Percentiles rank a stretch among this genome's conserved stretches.
Conservation (phyloP, 2,797 vertebrate genomes). For the Gorsachius magnificus region DNA sequence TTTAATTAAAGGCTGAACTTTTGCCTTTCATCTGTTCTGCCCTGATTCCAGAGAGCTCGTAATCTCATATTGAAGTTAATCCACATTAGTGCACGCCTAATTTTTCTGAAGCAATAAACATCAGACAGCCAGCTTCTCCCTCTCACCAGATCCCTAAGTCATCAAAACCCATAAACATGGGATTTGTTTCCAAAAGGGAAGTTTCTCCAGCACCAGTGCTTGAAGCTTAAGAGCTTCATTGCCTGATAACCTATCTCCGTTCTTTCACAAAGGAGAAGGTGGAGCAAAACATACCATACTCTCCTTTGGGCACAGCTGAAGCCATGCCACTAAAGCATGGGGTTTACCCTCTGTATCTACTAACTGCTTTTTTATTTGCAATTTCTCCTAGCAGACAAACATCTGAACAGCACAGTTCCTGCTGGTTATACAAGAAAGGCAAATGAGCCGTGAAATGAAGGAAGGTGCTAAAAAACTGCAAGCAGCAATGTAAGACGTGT, state of each 20-base stretch:
- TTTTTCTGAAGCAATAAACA: constrained; percentile 42
- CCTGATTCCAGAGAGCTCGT: constrained; percentile 24
- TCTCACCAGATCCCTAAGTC: background rate
- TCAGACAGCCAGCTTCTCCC: background rate
- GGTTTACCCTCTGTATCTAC: background rate
- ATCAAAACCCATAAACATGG: background rate
- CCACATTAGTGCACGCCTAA: background rate
- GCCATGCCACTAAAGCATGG: background rate
- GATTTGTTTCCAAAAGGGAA: constrained; percentile 16
- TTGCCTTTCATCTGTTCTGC: constrained; percentile 45
- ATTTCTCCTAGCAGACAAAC: background rate
- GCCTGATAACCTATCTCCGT: background rate
- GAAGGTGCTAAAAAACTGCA: background rate
- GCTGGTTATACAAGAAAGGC: background rate
- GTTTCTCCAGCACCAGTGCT: background rate
- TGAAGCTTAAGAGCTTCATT: background rate
- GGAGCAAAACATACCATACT: background rate
- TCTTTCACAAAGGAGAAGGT: background rate
- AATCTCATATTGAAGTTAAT: background rate
- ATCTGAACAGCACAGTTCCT: background rate
- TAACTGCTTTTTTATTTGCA: background rate
- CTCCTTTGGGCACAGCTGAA: background rate
- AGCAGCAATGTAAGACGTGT: background rate
- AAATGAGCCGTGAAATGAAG: background rate
- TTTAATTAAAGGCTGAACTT: constrained; percentile 62